phyloP scores from a whole-genome alignment of 2,113 vertebrate genomes.

The Progne subis region DNA sequence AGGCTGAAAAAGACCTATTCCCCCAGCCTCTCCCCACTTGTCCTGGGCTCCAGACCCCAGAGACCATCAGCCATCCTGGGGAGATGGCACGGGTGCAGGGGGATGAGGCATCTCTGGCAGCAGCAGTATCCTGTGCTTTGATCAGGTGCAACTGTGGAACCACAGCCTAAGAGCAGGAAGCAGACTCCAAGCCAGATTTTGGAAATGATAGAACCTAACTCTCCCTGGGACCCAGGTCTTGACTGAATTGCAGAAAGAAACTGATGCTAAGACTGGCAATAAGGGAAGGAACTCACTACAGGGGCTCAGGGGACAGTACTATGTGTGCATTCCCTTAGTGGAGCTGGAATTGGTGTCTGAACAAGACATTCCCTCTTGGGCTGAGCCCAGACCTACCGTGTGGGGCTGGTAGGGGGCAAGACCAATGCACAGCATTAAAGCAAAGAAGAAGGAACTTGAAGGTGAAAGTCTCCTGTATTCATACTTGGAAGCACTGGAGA shows the following conservation, averaged over 20 bases:
- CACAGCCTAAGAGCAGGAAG: neutral
- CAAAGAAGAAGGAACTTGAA: neutral
- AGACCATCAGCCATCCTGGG: neutral
- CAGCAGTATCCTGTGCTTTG: neutral
- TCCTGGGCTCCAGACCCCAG: neutral
- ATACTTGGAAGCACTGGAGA: neutral
- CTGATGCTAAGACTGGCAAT: neutral
- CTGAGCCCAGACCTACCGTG: neutral
- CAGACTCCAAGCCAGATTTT: neutral
- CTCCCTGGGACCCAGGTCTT: neutral
- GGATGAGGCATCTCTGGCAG: neutral
- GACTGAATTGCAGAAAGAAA: neutral
- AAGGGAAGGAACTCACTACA: neutral
- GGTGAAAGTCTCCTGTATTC: neutral
- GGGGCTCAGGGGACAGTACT: neutral
- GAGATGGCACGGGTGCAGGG: neutral
- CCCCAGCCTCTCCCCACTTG: neutral
- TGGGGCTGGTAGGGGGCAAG: neutral
- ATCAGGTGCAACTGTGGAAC: neutral
- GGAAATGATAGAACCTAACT: neutral
- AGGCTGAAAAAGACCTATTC: neutral
- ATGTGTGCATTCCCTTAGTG: accelerated
- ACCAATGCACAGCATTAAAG: neutral
- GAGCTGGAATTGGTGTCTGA: neutral
- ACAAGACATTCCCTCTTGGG: neutral